Base-by-base conservation (phyloP, 2,797 vertebrate genomes). In the Pangasius larnaudii region DNA sequence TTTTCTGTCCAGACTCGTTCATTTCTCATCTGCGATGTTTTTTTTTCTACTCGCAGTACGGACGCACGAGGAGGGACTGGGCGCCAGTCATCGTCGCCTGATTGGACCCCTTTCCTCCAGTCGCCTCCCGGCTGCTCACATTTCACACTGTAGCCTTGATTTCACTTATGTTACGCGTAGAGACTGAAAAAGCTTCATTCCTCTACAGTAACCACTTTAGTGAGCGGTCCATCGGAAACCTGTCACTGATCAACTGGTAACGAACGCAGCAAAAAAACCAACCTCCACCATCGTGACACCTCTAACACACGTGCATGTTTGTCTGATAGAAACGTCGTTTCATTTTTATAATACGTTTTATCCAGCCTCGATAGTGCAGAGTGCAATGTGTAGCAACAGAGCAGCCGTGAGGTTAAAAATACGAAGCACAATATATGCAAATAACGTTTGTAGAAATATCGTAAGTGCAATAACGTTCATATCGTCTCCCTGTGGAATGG, bases 21-120 rank as follows among this genome's bases (percentile, higher is more conserved):
- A 19, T 30, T 51, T 49, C 24, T 2, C 0, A 46, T 22, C 22
- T 42, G 19, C 1, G 1, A 10, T 78, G 16, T 6, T 6, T 8
- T 2, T 1, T 33, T 33, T 53, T 80, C 14, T 58, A 46, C 88
- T 13, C 58, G 2, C 95, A 97, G 96, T 96, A 97, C 1, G 96
- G 96, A 92, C 94, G 92, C 33, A 93, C 1, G 61, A 51, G 24
- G 0, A 95, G 94, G 8, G 93, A 96, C 0, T 97, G 96, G 96
- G 95, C 96, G 0, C 95, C 95, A 0, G 88, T 96, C 91, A 33
- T 83, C 81, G 94, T 95, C 2, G 87, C 88, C 42, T 96, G 92
- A 94, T 65, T 7, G 80, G 90, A 90, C 78, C 3, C 53, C 77
- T 87, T 79, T 86, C 71, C 78, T 69, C 87, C 51, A 88, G 90